Evolutionary conservation across 2,888 invertebrate genomes (phyloP).

Genomic region (Dryomyza anilis): DNA sequence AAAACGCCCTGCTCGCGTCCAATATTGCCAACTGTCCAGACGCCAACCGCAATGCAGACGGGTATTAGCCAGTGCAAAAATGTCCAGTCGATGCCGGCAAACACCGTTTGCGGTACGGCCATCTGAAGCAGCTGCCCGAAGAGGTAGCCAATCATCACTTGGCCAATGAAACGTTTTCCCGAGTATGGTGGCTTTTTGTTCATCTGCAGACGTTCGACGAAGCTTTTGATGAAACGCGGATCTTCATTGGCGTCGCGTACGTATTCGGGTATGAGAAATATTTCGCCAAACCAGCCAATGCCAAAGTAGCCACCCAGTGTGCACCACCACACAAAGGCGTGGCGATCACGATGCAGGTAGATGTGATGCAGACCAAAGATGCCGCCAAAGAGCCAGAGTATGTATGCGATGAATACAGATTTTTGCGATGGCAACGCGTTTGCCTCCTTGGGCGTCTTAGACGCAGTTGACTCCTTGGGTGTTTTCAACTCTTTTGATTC

Average conservation of each 20-base stretch:
- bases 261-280: constrained; percentile 83
- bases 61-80: constrained; percentile 77
- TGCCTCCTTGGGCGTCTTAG: constrained; percentile 28
- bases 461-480: too few species aligned
- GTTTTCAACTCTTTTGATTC: too few species aligned
- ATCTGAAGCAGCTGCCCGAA: constrained; percentile 78
- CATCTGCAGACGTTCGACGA: constrained; percentile 67
- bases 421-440: constrained; percentile 59
- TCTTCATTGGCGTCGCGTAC: constrained; percentile 82
- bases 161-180: constrained; percentile 76
- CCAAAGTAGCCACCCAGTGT: constrained; percentile 84
- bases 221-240: constrained; percentile 69
- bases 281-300: constrained; percentile 84
- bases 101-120: constrained; percentile 77
- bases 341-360: constrained; percentile 85
- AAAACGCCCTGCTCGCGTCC: constrained; percentile 80
- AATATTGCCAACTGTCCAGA: constrained; percentile 89
- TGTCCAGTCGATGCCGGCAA: constrained; percentile 73
- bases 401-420: constrained; percentile 73
- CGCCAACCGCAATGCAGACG: constrained; percentile 75
- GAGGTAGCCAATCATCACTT: constrained; percentile 77
- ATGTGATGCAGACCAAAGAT: constrained; percentile 89
- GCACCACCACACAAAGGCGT: constrained; percentile 89
- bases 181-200: constrained; percentile 83
- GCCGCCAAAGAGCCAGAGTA: constrained; percentile 88